Conservation (phyloP, 1,140 invertebrate species). For the Phenacoccus solenopsis region DNA sequence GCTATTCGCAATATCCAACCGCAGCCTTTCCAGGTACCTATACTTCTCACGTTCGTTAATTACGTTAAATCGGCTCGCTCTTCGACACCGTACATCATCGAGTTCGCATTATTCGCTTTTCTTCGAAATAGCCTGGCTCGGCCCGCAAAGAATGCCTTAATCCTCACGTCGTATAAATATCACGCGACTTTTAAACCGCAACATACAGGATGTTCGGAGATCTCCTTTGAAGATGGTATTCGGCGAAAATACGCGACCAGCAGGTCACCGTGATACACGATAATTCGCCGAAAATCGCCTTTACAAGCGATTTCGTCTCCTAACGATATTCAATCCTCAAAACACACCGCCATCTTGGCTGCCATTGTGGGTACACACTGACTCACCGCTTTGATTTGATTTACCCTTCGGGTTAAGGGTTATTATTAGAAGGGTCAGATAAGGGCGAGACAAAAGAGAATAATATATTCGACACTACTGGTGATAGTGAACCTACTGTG, state of each 20-base stretch:
- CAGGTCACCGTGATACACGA: background rate
- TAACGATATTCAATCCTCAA: slow-evolving; percentile 11
- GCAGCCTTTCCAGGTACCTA: slow-evolving; percentile 10
- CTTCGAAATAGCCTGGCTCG: too few species aligned
- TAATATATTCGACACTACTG: slow-evolving; percentile 16
- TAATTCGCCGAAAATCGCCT: background rate
- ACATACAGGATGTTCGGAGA: too few species aligned
- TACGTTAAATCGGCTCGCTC: too few species aligned
- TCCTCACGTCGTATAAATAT: too few species aligned
- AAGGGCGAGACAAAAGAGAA: slow-evolving; percentile 17
- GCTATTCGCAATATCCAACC: background rate
- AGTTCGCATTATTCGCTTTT: too few species aligned
- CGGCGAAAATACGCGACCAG: background rate
- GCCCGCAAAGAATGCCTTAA: too few species aligned
- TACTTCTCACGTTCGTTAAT: background rate
- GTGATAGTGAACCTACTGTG: slow-evolving; percentile 15
- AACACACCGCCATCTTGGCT: slow-evolving; percentile 9
- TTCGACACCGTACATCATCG: too few species aligned
- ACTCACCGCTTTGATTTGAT: slow-evolving; percentile 17
- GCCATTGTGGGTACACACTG: slow-evolving; percentile 16
- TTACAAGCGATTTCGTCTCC: background rate
- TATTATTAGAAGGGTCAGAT: slow-evolving; percentile 16
- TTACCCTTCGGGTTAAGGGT: slow-evolving; percentile 17
- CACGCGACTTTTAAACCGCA: too few species aligned
- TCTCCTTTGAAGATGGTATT: background rate